A percentile compares a stretch with the other conserved stretches of the same genome.
phyloP scores from a whole-genome alignment of 2,113 vertebrate genomes.

The Phycodurus eques region DNA sequence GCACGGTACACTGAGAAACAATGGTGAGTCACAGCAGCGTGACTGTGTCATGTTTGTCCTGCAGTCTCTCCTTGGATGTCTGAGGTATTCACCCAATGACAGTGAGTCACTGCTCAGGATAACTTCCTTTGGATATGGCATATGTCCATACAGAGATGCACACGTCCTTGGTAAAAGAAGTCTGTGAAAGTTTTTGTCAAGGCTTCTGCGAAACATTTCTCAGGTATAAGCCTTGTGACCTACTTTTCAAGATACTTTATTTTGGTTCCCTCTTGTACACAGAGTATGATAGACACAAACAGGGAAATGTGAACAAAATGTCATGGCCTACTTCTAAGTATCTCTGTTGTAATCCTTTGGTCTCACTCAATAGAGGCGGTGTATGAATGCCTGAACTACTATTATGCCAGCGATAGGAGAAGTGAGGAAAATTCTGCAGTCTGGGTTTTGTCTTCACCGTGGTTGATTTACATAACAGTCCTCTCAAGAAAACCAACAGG shows the following conservation, averaged over 20 bases:
- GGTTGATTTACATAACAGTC: slow-evolving; percentile 36
- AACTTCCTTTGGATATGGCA: neutral
- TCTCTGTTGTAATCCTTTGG: slow-evolving; percentile 46
- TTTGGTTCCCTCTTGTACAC: slow-evolving; percentile 16
- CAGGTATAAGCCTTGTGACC: slow-evolving; percentile 37
- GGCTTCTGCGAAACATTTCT: slow-evolving; percentile 4
- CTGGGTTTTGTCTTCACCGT: slow-evolving; percentile 31
- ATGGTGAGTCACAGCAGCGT: neutral
- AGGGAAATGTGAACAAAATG: slow-evolving; percentile 31
- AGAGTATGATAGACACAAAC: slow-evolving; percentile 15
- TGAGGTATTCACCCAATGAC: neutral
- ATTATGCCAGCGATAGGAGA: slow-evolving; percentile 24
- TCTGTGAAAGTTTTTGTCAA: slow-evolving; percentile 1
- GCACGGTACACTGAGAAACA: neutral
- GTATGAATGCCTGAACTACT: slow-evolving; percentile 47
- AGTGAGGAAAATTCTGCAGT: slow-evolving; percentile 15
- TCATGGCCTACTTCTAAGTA: slow-evolving; percentile 53
- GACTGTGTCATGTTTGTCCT: neutral
- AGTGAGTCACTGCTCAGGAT: neutral
- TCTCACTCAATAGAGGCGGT: slow-evolving; percentile 44
- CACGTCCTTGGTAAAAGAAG: neutral
- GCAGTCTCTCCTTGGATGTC: neutral
- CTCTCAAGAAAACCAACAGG: slow-evolving; percentile 23
- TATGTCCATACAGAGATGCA: neutral
- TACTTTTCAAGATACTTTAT: slow-evolving; percentile 24